Conservation (phyloP, 2,113 vertebrate genomes). For the Daboia siamensis region DNA sequence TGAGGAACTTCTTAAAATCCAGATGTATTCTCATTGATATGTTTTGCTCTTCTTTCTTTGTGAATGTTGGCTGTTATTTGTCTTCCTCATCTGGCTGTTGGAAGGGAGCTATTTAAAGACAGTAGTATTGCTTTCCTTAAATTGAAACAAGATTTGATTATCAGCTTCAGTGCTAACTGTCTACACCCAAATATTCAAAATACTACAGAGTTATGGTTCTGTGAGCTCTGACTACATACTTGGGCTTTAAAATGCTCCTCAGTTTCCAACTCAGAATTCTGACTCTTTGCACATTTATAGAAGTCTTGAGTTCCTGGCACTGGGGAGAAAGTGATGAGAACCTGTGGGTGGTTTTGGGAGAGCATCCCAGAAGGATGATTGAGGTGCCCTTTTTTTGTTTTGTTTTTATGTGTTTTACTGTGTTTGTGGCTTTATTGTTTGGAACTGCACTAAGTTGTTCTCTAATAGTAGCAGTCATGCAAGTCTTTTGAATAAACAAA, state of each 20-base stretch:
- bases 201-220: not conserved
- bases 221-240: not conserved
- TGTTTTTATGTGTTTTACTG: not conserved
- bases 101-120: conserved; percentile 20
- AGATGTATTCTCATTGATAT: not conserved
- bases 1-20: not conserved
- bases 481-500: conserved; percentile 9
- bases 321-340: not conserved
- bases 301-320: not conserved
- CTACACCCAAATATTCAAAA: conserved; percentile 9
- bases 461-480: not conserved
- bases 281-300: conserved; percentile 40
- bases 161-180: conserved; percentile 14
- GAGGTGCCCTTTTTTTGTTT: not conserved
- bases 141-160: conserved; percentile 11
- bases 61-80: not conserved
- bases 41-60: not conserved
- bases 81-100: not conserved
- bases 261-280: conserved; percentile 29
- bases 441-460: not conserved
- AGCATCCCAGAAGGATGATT: not conserved
- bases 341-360: not conserved
- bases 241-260: conserved; percentile 21
- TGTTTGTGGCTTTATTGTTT: not conserved
- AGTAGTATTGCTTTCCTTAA: not conserved